Evolutionary conservation across 1,140 invertebrate species (phyloP), one percentile per base, ranked within the genome.

Genomic region (Mamestra configurata): DNA sequence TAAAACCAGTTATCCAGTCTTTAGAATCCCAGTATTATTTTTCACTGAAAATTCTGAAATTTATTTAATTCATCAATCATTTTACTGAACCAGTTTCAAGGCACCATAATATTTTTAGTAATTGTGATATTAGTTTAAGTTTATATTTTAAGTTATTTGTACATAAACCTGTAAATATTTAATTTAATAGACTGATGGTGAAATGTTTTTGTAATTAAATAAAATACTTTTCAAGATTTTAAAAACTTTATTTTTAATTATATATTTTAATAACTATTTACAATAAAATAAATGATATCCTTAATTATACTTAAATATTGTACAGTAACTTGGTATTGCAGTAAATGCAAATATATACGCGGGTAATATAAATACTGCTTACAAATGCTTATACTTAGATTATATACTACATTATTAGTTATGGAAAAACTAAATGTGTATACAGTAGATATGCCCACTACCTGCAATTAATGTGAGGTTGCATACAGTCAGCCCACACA

Each of bases 101-200:
- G 53, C 22, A 55, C 11, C 8, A 55, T 0, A 11, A 24, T 24
- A 15, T 20, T 22, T 66, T 57, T 72, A 72, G 11, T 59, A 82
- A 82, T 82, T 89, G 89, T 89, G 87, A 90, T 90, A 90, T 83
- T 90, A 90, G 43, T 82, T 76, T 82, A 46, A 76, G 8, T 61
- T 22, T 79, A 83, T 68, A 49, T 68, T 66, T 61, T 77, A 77
- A 59, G 68, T 79, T 81, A 82, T 20, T 82, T 80, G 75, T 77
- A 79, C 31, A 70, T 84, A 82, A 77, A 49, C 82, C 82, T 87
- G 86, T 89, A 87, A 82, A 88, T 87, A 79, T 79, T 75, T 71
- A 78, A 76, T 77, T 68, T 77, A 51, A 88, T 84, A 84, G 81
- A 87, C 84, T 85, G 82, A 85, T 57, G 83, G 84, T 85, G 82